phyloP scores from a whole-genome alignment of 2,113 vertebrate species.

The Chaetura pelagica region DNA sequence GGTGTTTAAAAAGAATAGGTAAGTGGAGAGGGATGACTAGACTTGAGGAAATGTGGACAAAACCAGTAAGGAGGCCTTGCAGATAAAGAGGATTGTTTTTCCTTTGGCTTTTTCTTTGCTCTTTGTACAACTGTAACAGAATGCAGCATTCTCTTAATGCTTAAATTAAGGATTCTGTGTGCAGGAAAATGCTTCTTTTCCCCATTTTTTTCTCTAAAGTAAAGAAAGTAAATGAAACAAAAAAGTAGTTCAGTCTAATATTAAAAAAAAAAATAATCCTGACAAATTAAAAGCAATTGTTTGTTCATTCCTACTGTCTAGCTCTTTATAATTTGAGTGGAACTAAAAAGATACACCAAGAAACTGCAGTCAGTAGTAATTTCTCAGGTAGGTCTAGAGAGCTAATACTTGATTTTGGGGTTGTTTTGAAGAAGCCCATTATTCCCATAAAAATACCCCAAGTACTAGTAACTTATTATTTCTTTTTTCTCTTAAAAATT shows the following conservation, averaged over 20 bases:
- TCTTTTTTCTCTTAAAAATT: not conserved
- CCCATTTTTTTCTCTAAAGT: not conserved
- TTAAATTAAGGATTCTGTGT: not conserved
- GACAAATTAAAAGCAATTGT: not conserved
- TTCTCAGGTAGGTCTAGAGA: not conserved
- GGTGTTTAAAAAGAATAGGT: not conserved
- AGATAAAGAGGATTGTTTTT: not conserved
- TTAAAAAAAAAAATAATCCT: not conserved
- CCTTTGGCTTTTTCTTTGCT: not conserved
- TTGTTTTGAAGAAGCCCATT: not conserved
- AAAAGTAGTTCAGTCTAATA: not conserved
- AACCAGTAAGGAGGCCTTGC: not conserved
- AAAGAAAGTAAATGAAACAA: not conserved
- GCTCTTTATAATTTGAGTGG: not conserved
- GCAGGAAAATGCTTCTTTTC: not conserved
- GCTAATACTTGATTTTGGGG: not conserved
- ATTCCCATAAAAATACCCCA: not conserved
- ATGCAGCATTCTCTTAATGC: not conserved
- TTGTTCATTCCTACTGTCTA: not conserved
- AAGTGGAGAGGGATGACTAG: not conserved
- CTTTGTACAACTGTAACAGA: not conserved
- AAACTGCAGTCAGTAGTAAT: not conserved
- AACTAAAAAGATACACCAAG: not conserved
- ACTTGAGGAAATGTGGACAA: not conserved
- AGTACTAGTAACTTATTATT: not conserved